Evolutionary conservation across 2,888 invertebrate species (phyloP).

Genomic region (Erynnis tages): DNA sequence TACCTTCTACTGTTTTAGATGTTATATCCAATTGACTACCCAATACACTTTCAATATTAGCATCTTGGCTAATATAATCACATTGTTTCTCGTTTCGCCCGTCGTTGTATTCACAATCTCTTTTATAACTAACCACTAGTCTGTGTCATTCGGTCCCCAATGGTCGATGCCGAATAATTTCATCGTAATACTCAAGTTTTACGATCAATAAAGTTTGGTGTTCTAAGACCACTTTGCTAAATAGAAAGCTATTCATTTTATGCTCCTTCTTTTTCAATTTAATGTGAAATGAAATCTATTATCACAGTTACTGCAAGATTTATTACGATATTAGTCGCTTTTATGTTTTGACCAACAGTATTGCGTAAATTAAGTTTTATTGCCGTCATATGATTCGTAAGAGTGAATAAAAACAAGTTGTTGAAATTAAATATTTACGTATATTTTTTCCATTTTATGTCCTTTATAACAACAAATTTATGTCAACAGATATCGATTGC

Average conservation of each 20-base stretch:
- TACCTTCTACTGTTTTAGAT: too few species aligned
- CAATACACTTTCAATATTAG: too few species aligned
- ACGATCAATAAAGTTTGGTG: slow-evolving; percentile 21
- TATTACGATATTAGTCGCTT: slow-evolving; percentile 2
- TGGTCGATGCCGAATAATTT: slow-evolving; percentile 21
- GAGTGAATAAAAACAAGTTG: slow-evolving; percentile 47
- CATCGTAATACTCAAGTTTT: slow-evolving; percentile 23
- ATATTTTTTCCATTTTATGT: slow-evolving; percentile 75
- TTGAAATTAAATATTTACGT: slow-evolving; percentile 79
- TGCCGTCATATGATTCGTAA: background rate
- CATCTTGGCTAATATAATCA: background rate
- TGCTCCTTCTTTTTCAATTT: slow-evolving; percentile 13
- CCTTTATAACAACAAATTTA: slow-evolving; percentile 72
- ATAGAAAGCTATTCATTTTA: slow-evolving; percentile 20
- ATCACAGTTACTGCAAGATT: slow-evolving; percentile 8
- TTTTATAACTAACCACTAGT: slow-evolving; percentile 6
- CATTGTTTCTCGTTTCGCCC: slow-evolving; percentile 4
- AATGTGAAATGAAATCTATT: slow-evolving; percentile 16
- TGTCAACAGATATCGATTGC: slow-evolving; percentile 64
- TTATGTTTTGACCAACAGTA: slow-evolving; percentile 1
- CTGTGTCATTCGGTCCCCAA: slow-evolving; percentile 8
- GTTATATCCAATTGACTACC: too few species aligned
- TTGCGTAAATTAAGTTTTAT: background rate
- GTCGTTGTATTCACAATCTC: background rate
- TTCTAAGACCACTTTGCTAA: slow-evolving; percentile 26